These are phyloP conservation scores for Thereva nobilitata DNA, from an alignment of 2,888 invertebrate species.

Conservation along the genomic window DNA sequence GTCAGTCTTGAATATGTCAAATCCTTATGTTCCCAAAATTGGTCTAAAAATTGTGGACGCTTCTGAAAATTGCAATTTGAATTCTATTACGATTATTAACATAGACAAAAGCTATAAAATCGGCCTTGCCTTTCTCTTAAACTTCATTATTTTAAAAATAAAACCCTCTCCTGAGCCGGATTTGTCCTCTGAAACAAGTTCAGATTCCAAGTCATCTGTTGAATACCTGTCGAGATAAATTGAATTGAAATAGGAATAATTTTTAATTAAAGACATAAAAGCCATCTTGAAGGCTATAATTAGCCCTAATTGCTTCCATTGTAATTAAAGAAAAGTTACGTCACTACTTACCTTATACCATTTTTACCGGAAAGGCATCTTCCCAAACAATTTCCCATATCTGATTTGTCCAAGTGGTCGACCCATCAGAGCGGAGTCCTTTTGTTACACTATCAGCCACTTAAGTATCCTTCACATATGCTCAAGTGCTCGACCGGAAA, in stretches of 20 bases:
- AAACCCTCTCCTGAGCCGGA: slow-evolving; percentile 39
- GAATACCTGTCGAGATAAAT: slow-evolving; percentile 43
- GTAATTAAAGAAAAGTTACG: slow-evolving; percentile 4
- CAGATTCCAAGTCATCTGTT: slow-evolving; percentile 52
- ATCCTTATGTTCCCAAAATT: slow-evolving; percentile 53
- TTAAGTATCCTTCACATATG: slow-evolving; percentile 23
- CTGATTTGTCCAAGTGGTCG: slow-evolving; percentile 35
- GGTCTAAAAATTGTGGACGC: slow-evolving; percentile 53
- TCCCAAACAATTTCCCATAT: slow-evolving; percentile 48
- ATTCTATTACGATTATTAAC: not conserved
- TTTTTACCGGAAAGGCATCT: slow-evolving; percentile 46
- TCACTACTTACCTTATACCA: slow-evolving; percentile 39
- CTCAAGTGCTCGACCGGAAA: not conserved
- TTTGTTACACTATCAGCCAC: not conserved
- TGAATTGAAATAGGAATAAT: slow-evolving; percentile 5
- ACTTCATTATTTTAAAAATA: slow-evolving; percentile 52
- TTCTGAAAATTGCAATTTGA: slow-evolving; percentile 43
- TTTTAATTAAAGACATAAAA: not conserved
- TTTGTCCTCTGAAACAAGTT: slow-evolving; percentile 49
- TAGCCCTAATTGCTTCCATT: too few species aligned
- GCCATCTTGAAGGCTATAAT: too few species aligned
- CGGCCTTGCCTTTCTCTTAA: slow-evolving; percentile 48
- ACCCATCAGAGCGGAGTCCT: slow-evolving; percentile 39
- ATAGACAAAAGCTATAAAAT: not conserved
- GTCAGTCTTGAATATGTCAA: slow-evolving; percentile 53